Percentiles rank a stretch among this genome's conserved stretches.
phyloP scores from a whole-genome alignment of 1,140 invertebrate species.

The Tetramorium parvispinum region DNA sequence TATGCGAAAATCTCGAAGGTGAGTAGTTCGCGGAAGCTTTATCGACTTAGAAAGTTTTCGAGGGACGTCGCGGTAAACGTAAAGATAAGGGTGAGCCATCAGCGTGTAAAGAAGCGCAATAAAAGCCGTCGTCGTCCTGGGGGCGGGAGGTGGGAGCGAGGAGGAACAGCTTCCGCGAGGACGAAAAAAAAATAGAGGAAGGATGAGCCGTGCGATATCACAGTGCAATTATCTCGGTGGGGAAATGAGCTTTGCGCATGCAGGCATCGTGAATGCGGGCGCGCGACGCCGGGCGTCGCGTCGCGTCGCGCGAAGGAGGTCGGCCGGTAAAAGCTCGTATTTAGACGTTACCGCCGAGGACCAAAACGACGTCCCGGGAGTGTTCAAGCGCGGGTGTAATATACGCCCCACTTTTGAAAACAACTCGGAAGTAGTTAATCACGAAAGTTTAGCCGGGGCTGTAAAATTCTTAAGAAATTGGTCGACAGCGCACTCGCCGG shows the following conservation, averaged over 20 bases:
- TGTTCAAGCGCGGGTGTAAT: conserved; percentile 72
- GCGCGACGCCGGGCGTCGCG: conserved; percentile 57
- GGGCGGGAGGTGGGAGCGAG: no score
- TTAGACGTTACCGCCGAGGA: conserved; percentile 70
- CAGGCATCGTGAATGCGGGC: conserved; percentile 67
- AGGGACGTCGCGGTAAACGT: conserved; percentile 36
- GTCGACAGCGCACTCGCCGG: conserved; percentile 65
- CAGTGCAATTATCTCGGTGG: conserved; percentile 81
- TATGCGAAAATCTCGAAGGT: conserved; percentile 67
- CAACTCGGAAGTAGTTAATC: conserved; percentile 68
- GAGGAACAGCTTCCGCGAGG: neutral
- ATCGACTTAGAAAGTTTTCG: conserved; percentile 74
- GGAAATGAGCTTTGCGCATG: conserved; percentile 81
- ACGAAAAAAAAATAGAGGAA: conserved; percentile 69
- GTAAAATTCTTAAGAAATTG: conserved; percentile 74
- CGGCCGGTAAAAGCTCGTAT: conserved; percentile 75
- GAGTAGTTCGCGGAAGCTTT: conserved; percentile 69
- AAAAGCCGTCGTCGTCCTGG: conserved; percentile 48
- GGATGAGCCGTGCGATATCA: conserved; percentile 76
- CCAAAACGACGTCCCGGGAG: conserved; percentile 68
- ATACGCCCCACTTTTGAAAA: conserved; percentile 72
- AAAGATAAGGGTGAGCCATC: conserved; percentile 64
- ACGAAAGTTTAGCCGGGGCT: conserved; percentile 65
- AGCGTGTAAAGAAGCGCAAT: conserved; percentile 69
- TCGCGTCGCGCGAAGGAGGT: conserved; percentile 75